Percentiles rank a stretch among this genome's conserved stretches.
Evolutionary conservation across 2,113 vertebrate species (phyloP).

Genomic region (Candoia aspera): DNA sequence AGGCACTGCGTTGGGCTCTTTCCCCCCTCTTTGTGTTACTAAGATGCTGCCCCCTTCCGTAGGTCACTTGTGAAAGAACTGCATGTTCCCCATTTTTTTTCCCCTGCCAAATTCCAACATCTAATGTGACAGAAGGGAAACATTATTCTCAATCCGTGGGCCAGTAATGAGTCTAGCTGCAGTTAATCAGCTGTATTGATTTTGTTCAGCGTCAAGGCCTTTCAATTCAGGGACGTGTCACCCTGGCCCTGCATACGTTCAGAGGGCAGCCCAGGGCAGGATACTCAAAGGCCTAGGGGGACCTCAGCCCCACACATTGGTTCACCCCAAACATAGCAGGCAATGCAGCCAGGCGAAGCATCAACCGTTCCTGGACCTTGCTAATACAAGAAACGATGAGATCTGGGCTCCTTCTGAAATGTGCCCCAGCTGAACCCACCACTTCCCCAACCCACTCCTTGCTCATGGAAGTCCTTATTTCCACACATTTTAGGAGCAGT

Average conservation of each 20-base stretch:
- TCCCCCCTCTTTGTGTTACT: neutral
- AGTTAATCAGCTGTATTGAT: neutral
- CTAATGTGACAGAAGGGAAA: neutral
- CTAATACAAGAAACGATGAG: neutral
- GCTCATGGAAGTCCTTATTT: no score
- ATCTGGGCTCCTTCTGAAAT: no score
- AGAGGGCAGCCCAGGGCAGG: neutral
- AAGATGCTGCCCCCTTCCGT: neutral
- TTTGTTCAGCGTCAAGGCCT: neutral
- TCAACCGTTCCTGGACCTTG: neutral
- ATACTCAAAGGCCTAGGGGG: neutral
- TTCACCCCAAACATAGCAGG: neutral
- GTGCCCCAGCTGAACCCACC: no score
- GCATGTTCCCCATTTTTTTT: neutral
- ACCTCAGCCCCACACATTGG: neutral
- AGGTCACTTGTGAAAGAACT: neutral
- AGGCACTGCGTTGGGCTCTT: neutral
- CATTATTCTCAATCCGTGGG: neutral
- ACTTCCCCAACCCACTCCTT: no score
- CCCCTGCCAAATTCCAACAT: neutral
- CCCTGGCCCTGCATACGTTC: neutral
- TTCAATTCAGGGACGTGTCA: neutral
- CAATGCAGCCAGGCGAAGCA: neutral
- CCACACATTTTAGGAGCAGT: no score
- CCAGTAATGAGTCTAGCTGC: neutral